Percentiles rank a stretch among this genome's conserved stretches.
phyloP scores from a whole-genome alignment of 2,888 invertebrate genomes.

The Halocaridina rubra region DNA sequence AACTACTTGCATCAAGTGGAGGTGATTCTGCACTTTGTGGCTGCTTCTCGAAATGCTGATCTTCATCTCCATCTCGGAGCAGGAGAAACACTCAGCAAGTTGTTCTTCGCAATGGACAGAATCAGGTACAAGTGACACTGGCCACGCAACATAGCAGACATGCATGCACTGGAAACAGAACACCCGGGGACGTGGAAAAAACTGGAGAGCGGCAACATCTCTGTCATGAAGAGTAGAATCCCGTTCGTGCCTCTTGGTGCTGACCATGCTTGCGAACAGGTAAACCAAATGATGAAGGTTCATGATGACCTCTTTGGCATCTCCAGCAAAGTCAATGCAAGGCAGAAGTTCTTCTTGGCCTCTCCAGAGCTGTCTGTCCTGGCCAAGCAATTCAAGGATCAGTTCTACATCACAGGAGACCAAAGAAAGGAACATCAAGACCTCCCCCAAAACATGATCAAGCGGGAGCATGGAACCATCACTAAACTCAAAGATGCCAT shows the following conservation, averaged over 20 bases:
- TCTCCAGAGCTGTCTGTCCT: not conserved
- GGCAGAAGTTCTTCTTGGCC: not conserved
- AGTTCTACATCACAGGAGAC: no score
- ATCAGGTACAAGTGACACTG: not conserved
- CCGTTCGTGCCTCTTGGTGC: not conserved
- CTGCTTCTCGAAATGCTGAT: conserved; percentile 16
- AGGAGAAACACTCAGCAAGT: not conserved
- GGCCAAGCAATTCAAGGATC: no score
- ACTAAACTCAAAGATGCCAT: no score
- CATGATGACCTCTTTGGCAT: not conserved
- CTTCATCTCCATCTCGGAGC: conserved; percentile 21
- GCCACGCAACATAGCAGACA: not conserved
- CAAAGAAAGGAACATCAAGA: no score
- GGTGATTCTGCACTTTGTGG: conserved; percentile 1
- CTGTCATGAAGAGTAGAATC: not conserved
- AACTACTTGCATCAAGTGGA: conserved; percentile 17
- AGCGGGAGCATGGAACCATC: no score
- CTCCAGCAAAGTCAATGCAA: conserved; percentile 9
- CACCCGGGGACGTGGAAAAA: not conserved
- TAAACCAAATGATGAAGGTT: not conserved
- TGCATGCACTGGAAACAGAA: not conserved
- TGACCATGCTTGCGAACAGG: not conserved
- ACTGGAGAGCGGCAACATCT: not conserved
- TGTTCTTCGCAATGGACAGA: not conserved
- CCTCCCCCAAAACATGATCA: no score